phyloP scores from a whole-genome alignment of 2,113 vertebrate genomes.

The Tetrax tetrax region DNA sequence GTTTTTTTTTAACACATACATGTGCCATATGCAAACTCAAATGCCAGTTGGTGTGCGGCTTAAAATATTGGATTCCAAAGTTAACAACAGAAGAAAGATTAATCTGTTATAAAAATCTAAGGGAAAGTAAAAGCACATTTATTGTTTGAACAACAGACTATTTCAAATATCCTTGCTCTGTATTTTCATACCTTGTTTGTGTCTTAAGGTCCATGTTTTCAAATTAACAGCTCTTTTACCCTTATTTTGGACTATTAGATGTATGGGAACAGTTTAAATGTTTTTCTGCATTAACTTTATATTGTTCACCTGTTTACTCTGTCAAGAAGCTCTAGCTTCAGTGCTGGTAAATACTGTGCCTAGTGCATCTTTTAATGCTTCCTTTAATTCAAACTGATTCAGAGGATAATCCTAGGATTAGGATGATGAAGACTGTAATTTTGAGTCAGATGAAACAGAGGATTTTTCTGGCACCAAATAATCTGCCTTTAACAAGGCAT shows the following conservation, averaged over 20 bases:
- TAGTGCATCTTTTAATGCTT: not conserved
- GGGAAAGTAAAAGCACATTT: not conserved
- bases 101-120: not conserved
- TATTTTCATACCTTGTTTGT: not conserved
- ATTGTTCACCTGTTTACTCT: not conserved
- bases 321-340: not conserved
- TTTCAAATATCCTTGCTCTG: not conserved
- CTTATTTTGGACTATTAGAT: not conserved
- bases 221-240: not conserved
- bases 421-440: not conserved
- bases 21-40: not conserved
- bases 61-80: not conserved
- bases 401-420: slow-evolving; percentile 25
- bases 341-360: not conserved
- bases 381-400: not conserved
- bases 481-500: not conserved
- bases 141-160: not conserved
- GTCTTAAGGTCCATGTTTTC: not conserved
- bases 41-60: not conserved
- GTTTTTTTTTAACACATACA: not conserved
- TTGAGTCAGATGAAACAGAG: not conserved
- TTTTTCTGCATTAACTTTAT: not conserved
- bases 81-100: not conserved
- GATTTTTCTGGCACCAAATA: not conserved
- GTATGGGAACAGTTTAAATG: not conserved